These are phyloP conservation scores for Anguilla japonica DNA, from an alignment of 2,113 vertebrate genomes.

Conservation along the genomic window DNA sequence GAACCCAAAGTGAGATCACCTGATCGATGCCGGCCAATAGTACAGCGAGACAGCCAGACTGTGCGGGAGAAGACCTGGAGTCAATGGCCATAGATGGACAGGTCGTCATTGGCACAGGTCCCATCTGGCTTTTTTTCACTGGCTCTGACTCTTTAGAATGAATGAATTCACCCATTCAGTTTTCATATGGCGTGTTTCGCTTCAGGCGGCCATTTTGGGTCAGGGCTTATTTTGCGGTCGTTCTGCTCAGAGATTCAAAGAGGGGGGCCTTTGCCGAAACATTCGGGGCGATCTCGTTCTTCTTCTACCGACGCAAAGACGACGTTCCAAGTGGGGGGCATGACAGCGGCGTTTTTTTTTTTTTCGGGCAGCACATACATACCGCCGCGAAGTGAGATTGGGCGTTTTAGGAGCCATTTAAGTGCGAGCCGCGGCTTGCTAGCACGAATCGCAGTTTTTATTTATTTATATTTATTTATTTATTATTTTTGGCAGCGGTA, in stretches of 20 bases:
- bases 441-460: no score
- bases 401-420: background rate
- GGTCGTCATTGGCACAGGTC: background rate
- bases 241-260: background rate
- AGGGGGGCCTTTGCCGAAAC: background rate
- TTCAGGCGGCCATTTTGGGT: background rate
- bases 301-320: background rate
- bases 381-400: background rate
- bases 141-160: background rate
- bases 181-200: background rate
- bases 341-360: no score
- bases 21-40: background rate
- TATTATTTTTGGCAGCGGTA: background rate
- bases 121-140: background rate
- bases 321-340: background rate
- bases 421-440: background rate
- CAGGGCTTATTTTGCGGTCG: background rate
- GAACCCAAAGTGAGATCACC: background rate
- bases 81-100: no score
- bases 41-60: background rate
- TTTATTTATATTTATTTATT: no score
- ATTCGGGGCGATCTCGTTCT: background rate
- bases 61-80: no score
- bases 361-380: background rate
- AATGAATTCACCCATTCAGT: background rate